A percentile compares a stretch with the other conserved stretches of the same genome.
These are phyloP conservation scores for Egretta garzetta DNA, from an alignment of 2,113 vertebrate genomes.

Conservation along the genomic window DNA sequence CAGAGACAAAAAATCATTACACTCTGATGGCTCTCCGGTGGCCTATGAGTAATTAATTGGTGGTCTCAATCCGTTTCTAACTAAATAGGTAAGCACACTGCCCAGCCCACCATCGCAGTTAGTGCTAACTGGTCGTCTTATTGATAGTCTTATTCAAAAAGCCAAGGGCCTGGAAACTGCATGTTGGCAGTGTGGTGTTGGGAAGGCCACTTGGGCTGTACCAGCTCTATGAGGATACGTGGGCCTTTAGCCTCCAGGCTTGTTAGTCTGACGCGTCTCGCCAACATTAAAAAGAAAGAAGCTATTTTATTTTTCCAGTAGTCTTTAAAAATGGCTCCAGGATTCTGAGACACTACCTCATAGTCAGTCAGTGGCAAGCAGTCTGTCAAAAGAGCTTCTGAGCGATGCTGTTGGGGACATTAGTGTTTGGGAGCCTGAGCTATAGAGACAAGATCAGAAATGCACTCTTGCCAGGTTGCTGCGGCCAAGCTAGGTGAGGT, in stretches of 20 bases:
- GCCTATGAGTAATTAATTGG: conserved; percentile 65
- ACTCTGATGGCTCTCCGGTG: conserved; percentile 52
- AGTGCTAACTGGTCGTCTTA: background rate
- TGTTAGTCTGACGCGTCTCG: conserved; percentile 43
- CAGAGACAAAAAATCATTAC: conserved; percentile 46
- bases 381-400: conserved; percentile 77
- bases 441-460: conserved; percentile 51
- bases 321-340: conserved; percentile 81
- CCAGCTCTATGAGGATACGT: conserved; percentile 32
- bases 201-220: conserved; percentile 47
- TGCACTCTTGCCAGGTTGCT: background rate
- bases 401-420: conserved; percentile 68
- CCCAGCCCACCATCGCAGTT: conserved; percentile 16
- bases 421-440: conserved; percentile 62
- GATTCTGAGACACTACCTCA: conserved; percentile 84
- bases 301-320: conserved; percentile 68
- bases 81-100: background rate
- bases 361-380: conserved; percentile 75
- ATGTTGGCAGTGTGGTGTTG: conserved; percentile 8
- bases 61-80: conserved; percentile 38
- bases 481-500: conserved; percentile 43
- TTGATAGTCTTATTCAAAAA: conserved; percentile 12
- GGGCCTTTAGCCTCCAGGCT: conserved; percentile 64
- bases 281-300: conserved; percentile 65
- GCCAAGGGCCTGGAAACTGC: conserved; percentile 15